Evolutionary conservation across 2,888 invertebrate genomes (phyloP), one percentile per base, ranked within the genome.

Genomic region (Synanthedon vespiformis): DNA sequence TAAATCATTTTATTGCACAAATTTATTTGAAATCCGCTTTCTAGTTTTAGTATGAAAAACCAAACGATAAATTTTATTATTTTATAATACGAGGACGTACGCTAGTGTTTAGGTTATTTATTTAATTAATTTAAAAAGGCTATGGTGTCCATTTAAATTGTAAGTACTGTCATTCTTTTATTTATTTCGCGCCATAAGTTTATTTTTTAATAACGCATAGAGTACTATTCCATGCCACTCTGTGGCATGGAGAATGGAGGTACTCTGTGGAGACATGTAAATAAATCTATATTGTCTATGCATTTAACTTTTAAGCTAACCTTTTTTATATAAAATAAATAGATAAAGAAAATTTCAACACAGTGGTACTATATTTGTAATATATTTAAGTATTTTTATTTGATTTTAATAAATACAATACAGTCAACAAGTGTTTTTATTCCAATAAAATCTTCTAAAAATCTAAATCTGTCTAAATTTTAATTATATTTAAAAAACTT

Each of bases 41-140:
- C 75, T 63, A 80, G 78, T 68, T 72, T 64, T 74, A 79, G 74
- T 70, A 72, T 58, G 72, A 70, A 69, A 74, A 74, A 80, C 80
- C 80, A 80, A 80, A 80, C 80, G 72, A 68, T 77, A 72, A 63
- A 61, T 34, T 34, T 34, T 64, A 66, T 66, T 68, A 71, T 67
- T 61, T 63, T 60, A 51, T 53, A 72, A 67, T 66, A 67, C 59
- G 14, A 27, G 14, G n/a, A 50, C 27, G 66, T 58, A 61, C 60
- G 59, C 56, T 69, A 65, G 61, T 63, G 58, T 61, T 67, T 64
- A 70, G 3, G 67, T 63, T 63, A 60, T 62, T 59, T 66, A 63
- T 58, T 54, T 57, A 54, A 56, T 54, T 57, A 54, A 56, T 51
- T 58, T 51, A 48, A 40, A 57, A 65, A 61, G 70, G 72, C 73